Base-by-base conservation (phyloP, 2,113 vertebrate species). In the Zapornia atra region DNA sequence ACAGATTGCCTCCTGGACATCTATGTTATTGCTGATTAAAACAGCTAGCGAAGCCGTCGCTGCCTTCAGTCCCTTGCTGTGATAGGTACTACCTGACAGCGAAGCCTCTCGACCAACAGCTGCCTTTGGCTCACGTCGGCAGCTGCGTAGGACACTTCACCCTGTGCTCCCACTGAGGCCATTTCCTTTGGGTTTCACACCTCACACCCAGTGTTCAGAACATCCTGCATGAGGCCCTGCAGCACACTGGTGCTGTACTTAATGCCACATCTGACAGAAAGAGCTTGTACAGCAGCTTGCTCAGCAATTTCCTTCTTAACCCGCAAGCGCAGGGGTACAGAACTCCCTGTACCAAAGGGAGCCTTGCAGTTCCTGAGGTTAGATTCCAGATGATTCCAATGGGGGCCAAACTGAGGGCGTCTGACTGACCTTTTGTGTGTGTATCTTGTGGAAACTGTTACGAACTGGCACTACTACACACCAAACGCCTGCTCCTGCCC, bases 401-500 rank as follows among this genome's bases (percentile, higher is more conserved):
- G 11, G 56, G 8, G 42, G 56, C 51, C 33, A 6, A 38, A 82
- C 5, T 2, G 28, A 38, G 65, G 61, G 34, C 20, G 10, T 11
- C 48, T 48, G 48, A 11, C 69, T 68, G 34, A 29, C 69, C 22
- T 17, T 26, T 33, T 9, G 50, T 29, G 1, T 36, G 5, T 1
- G 9, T 40, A 3, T 81, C 76, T 90, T 71, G 80, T 63, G 79
- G 90, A 90, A 91, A 65, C 69, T 4, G 8, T 54, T 77, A 59
- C 24, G 60, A 36, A 40, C 21, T 10, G 29, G 54, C 33, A 14
- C 17, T 5, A 1, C 17, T 11, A 1, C 10, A 5, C 17, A 0
- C 26, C 16, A 53, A 33, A 28, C 3, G 1, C 2, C 1, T 3
- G 20, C 5, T 0, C 7, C 10, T 50, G 51, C 57, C 5, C 4